Conservation (phyloP, 1,140 invertebrate species). For the Drosophila ohnishii region DNA sequence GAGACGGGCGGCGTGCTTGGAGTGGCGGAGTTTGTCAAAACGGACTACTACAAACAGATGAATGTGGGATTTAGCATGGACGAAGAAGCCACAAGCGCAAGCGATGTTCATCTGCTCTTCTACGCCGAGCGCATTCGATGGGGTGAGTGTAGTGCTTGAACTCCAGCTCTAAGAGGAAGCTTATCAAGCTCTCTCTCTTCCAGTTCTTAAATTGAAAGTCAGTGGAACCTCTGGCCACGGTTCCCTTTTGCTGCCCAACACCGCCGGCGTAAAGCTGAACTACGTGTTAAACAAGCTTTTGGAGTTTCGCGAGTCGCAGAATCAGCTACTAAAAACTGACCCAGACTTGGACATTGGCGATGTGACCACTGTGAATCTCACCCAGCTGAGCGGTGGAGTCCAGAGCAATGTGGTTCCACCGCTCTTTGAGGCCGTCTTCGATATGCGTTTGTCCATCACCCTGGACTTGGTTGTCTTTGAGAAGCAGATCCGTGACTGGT, state of each 20-base stretch:
- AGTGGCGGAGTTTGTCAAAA: constrained; percentile 91
- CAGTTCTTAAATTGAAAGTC: constrained; percentile 55
- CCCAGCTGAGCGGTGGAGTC: constrained; percentile 92
- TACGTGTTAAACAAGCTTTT: constrained; percentile 90
- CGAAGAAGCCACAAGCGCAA: constrained; percentile 89
- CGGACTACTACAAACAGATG: constrained; percentile 90
- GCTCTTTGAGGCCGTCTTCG: constrained; percentile 88
- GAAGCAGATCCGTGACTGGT: constrained; percentile 88
- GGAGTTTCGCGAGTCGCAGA: constrained; percentile 88
- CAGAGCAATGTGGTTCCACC: constrained; percentile 95
- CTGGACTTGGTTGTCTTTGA: constrained; percentile 89
- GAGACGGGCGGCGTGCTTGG: constrained; percentile 94
- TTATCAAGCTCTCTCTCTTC: not conserved
- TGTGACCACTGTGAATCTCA: constrained; percentile 94
- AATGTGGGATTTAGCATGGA: constrained; percentile 96
- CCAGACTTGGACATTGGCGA: constrained; percentile 88
- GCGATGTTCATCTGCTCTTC: constrained; percentile 87
- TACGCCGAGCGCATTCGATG: constrained; percentile 90
- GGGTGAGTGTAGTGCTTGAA: constrained; percentile 83
- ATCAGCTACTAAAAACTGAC: constrained; percentile 86
- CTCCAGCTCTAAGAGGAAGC: not conserved
- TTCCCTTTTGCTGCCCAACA: constrained; percentile 90
- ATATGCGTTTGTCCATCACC: constrained; percentile 90
- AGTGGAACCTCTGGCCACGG: constrained; percentile 94
- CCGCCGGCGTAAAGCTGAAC: constrained; percentile 92